Evolutionary conservation across 2,113 vertebrate species (phyloP).

Genomic region (Melanostigma gelatinosum): DNA sequence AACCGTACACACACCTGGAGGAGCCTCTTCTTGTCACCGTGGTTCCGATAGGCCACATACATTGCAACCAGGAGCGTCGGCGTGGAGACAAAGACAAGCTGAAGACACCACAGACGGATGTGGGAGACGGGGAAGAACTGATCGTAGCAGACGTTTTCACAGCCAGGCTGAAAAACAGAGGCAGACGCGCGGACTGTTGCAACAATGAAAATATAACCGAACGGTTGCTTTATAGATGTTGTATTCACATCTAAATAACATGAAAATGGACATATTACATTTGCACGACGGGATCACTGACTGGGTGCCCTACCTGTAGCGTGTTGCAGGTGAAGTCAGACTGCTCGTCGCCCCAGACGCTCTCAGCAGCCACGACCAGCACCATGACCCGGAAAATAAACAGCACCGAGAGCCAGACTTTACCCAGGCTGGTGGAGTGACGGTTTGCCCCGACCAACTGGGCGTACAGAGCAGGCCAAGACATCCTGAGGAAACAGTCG

Average conservation of each 20-base stretch:
- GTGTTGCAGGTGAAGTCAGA: slow-evolving; percentile 94
- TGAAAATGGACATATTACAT: too few relatives aligned
- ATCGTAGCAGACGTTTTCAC: slow-evolving; percentile 94
- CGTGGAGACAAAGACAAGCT: slow-evolving; percentile 93
- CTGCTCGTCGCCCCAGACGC: slow-evolving; percentile 95
- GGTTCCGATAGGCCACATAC: slow-evolving; percentile 78
- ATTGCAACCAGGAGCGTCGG: slow-evolving; percentile 83
- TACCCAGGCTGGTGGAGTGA: slow-evolving; percentile 92
- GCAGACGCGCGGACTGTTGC: neutral
- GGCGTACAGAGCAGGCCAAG: slow-evolving; percentile 86
- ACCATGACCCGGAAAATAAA: slow-evolving; percentile 96
- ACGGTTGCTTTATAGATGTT: neutral
- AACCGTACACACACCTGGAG: slow-evolving; percentile 53
- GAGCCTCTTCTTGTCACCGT: slow-evolving; percentile 67
- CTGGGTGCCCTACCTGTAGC: slow-evolving; percentile 78
- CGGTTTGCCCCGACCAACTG: slow-evolving; percentile 90
- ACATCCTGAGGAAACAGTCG: slow-evolving; percentile 80
- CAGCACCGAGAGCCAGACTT: slow-evolving; percentile 93
- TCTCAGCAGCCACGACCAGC: slow-evolving; percentile 92
- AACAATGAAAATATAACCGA: neutral
- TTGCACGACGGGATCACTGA: neutral
- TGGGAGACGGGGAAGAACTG: slow-evolving; percentile 94
- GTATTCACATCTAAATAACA: neutral
- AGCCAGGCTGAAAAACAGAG: slow-evolving; percentile 82
- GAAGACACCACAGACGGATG: slow-evolving; percentile 94